These are phyloP conservation scores for Luidia sarsii DNA, from an alignment of 53 echinoderm and acorn worm genomes.

Conservation along the genomic window DNA sequence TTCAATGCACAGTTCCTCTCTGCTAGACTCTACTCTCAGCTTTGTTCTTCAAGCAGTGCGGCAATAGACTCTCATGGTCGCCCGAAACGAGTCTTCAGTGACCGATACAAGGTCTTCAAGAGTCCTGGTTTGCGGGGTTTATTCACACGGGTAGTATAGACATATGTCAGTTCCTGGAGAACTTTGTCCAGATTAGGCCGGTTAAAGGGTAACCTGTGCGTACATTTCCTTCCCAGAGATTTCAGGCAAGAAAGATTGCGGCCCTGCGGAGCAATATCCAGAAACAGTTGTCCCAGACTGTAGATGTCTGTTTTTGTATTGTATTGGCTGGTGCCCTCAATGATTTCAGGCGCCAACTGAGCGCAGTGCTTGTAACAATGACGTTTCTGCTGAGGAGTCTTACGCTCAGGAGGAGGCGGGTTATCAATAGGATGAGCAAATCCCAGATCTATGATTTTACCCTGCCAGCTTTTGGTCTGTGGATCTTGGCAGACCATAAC, in stretches of 20 bases:
- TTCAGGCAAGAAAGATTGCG: conserved; percentile 11
- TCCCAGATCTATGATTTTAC: conserved; percentile 47
- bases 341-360: conserved; percentile 39
- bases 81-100: conserved; percentile 16
- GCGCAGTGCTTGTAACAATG: conserved; percentile 25
- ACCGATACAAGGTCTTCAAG: neutral
- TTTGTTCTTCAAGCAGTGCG: no score
- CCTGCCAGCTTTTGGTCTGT: conserved; percentile 24
- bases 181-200: conserved; percentile 22
- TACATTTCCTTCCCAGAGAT: conserved; percentile 16
- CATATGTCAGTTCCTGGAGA: conserved; percentile 16
- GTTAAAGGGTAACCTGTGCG: neutral
- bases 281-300: conserved; percentile 20
- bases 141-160: neutral
- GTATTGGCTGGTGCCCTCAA: conserved; percentile 23
- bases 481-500: conserved; percentile 45
- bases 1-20: no score
- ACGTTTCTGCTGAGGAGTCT: neutral
- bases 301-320: conserved; percentile 18
- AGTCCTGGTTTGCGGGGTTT: conserved; percentile 4
- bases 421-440: conserved; percentile 22
- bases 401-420: conserved; percentile 21
- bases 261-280: neutral
- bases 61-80: no score
- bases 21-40: no score